Conservation (phyloP, 2,888 invertebrate species). For the Zygogramma bicolorata region DNA sequence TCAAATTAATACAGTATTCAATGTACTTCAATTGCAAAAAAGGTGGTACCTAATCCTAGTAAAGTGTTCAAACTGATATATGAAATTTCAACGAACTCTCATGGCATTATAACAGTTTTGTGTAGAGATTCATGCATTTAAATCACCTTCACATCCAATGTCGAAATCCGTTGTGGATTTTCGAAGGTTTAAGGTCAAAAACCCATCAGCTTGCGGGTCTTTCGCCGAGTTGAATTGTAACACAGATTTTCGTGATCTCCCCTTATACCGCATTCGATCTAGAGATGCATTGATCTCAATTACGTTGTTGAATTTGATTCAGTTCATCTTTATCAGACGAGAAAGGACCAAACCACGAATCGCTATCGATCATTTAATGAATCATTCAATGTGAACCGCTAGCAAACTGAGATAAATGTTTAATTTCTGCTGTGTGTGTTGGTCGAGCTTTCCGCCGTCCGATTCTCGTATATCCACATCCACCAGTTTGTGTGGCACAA, state of each 20-base stretch:
- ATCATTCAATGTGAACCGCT: neutral
- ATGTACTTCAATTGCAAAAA: too few relatives aligned
- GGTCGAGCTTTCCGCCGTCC: neutral
- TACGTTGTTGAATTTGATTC: neutral
- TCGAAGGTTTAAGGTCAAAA: too few relatives aligned
- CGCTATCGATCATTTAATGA: neutral
- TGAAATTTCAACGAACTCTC: too few relatives aligned
- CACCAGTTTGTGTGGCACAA: neutral
- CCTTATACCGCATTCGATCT: neutral
- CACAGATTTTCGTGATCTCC: neutral
- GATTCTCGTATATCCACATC: neutral
- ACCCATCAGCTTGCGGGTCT: too few relatives aligned
- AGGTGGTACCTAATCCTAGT: too few relatives aligned
- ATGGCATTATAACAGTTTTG: too few relatives aligned
- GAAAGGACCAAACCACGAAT: neutral
- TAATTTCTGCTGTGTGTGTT: neutral
- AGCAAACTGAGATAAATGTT: constrained; percentile 2
- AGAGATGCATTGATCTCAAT: neutral
- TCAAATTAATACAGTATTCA: too few relatives aligned
- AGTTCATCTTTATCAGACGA: neutral
- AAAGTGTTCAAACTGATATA: too few relatives aligned
- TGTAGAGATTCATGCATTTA: too few relatives aligned
- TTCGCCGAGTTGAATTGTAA: neutral
- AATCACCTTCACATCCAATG: too few relatives aligned
- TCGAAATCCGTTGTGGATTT: too few relatives aligned